These are phyloP conservation scores for Ladona fulva DNA, from an alignment of 1,140 invertebrate genomes.

Conservation along the genomic window DNA sequence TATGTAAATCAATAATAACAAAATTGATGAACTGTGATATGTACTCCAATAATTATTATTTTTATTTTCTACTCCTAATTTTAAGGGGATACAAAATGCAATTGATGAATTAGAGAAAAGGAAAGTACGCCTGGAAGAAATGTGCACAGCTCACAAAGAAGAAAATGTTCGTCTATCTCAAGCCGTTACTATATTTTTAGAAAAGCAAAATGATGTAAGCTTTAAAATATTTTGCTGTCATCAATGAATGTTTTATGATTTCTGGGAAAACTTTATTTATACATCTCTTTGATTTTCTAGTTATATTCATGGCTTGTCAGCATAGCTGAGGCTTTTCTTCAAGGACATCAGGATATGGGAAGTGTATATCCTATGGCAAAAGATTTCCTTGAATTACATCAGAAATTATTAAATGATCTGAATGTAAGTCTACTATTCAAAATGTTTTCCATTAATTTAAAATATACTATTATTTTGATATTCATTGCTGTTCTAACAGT, in stretches of 20 bases:
- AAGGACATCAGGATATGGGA: slow-evolving; percentile 67
- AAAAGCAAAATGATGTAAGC: slow-evolving; percentile 56
- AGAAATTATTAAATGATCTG: slow-evolving; percentile 62
- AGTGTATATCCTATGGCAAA: slow-evolving; percentile 55
- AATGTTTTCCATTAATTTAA: slow-evolving; percentile 2
- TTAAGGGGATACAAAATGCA: slow-evolving; percentile 51
- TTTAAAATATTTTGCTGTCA: too few species aligned
- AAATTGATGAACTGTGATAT: too few species aligned
- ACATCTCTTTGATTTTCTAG: slow-evolving; percentile 22
- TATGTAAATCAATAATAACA: too few species aligned
- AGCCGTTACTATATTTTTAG: slow-evolving; percentile 56
- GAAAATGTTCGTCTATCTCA: slow-evolving; percentile 59
- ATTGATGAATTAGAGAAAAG: slow-evolving; percentile 67
- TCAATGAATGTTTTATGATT: too few species aligned
- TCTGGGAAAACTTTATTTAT: too few species aligned
- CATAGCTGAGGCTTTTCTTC: slow-evolving; percentile 62
- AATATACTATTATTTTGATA: slow-evolving; percentile 15
- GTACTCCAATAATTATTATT: too few species aligned
- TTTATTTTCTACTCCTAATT: too few species aligned
- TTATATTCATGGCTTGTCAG: slow-evolving; percentile 61
- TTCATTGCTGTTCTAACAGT: slow-evolving; percentile 10
- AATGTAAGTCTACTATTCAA: slow-evolving; percentile 41
- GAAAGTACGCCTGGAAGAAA: slow-evolving; percentile 53
- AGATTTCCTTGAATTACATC: slow-evolving; percentile 67
- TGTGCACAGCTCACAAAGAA: slow-evolving; percentile 60